Base-by-base conservation (phyloP, 1,140 invertebrate species). In the Drosophila sp. region DNA sequence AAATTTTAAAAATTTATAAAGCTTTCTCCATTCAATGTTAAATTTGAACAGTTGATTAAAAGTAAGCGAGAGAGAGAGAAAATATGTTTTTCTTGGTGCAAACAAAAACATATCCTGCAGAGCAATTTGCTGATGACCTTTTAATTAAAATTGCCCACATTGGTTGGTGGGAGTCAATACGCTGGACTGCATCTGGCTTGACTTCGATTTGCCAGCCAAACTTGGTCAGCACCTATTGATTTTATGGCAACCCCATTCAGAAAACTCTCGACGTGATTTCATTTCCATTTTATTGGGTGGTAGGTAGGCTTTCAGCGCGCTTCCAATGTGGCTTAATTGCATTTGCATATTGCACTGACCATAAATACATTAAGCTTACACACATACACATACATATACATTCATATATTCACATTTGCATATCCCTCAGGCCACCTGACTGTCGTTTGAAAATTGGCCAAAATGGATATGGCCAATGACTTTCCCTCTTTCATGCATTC, bases 261-360 rank as follows among this genome's bases (percentile, higher is more conserved):
- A 23, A 56, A n/a, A 33, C 7, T 35, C 44, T 47, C 29, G 60
- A 75, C 71, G 71, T 75, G 77, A 81, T 78, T 75, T 70, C 60
- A 64, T 41, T 74, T 61, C 65, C 50, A 55, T 64, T 72, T 57
- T 70, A 64, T 69, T 57, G 60, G 55, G 11, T n/a, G 27, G 11
- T 10, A 10, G 60, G 23, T 6, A 11, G 47, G 71, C 44, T 55
- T 60, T 57, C 50, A 56, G 66, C 56, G 32, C 60, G 11, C 50
- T 62, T 64, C 77, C 25, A 38, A 57, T 77, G 70, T 57, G 67
- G 60, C 71, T 86, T 85, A 86, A 85, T 85, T 85, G 66, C 82
- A 85, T 85, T 86, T 85, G 78, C 81, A 85, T 81, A 86, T 74
- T 85, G 78, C 70, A 80, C 54, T 35, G 56, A 64, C 62, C 66